These are phyloP conservation scores for Scaptomyza flava DNA, from an alignment of 2,888 invertebrate genomes.

Conservation along the genomic window DNA sequence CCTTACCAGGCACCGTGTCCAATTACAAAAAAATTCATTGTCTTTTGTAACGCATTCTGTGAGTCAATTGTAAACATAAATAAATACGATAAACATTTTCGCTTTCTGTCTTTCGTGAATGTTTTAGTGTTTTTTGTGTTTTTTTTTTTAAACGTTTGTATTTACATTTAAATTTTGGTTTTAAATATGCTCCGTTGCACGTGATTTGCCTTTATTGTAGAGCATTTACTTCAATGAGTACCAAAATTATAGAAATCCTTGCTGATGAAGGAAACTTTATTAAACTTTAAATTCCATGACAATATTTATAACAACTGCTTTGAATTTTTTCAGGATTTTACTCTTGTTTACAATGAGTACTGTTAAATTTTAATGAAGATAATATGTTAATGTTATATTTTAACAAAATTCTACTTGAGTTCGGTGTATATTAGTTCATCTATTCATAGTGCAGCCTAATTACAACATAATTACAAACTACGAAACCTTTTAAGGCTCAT, in stretches of 20 bases:
- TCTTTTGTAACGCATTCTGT: constrained; percentile 9
- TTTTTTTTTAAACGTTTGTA: constrained; percentile 13
- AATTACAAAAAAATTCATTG: constrained; percentile 18
- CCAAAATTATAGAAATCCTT: background rate
- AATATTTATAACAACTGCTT: no score
- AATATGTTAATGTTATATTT: background rate
- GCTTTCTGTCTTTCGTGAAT: background rate
- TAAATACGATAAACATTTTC: constrained; percentile 13
- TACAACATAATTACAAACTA: constrained; percentile 6
- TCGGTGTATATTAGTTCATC: background rate
- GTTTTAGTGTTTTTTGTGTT: background rate
- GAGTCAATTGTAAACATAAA: constrained; percentile 2
- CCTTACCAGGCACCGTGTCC: constrained; percentile 7
- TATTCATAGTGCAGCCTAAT: background rate
- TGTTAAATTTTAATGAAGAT: background rate
- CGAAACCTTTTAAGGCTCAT: constrained; percentile 18
- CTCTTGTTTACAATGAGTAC: no score
- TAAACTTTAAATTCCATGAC: background rate
- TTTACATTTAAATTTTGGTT: constrained; percentile 15
- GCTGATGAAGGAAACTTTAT: background rate
- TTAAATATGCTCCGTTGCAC: constrained; percentile 1
- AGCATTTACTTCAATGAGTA: background rate
- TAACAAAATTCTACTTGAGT: background rate
- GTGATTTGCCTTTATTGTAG: constrained; percentile 9
- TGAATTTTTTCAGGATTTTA: no score